phyloP scores from a whole-genome alignment of 2,888 invertebrate genomes.

The Agrilus biguttatus region DNA sequence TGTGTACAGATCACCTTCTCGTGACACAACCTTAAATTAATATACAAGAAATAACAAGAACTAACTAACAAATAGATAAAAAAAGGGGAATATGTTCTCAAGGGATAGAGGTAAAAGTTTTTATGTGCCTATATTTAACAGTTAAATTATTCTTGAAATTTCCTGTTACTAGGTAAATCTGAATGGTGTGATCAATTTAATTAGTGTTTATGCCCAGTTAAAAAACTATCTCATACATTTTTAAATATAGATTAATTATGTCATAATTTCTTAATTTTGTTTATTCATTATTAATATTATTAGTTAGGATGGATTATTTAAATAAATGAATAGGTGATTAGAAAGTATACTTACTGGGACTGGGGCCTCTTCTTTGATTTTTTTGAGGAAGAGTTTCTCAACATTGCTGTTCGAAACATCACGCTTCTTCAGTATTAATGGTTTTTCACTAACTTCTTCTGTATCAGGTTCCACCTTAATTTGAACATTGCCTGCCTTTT shows the following conservation, averaged over 20 bases:
- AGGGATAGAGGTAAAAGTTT: not conserved
- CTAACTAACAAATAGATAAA: not conserved
- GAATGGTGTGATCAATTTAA: too few species aligned
- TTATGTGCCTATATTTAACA: too few species aligned
- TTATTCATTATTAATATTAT: too few species aligned
- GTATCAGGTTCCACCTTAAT: conserved; percentile 18
- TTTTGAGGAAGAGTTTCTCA: conserved; percentile 10
- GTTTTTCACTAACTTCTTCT: conserved; percentile 17
- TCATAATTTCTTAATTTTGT: too few species aligned
- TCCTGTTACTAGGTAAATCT: too few species aligned
- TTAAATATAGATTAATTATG: too few species aligned
- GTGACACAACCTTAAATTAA: conserved; percentile 13
- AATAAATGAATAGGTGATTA: too few species aligned
- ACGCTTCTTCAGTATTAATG: conserved; percentile 23
- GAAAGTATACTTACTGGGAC: conserved; percentile 12
- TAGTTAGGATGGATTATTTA: too few species aligned
- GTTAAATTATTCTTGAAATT: too few species aligned
- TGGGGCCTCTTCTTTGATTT: conserved; percentile 18
- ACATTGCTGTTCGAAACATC: conserved; percentile 5
- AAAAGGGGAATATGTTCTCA: not conserved
- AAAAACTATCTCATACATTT: too few species aligned
- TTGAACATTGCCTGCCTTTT: too few species aligned
- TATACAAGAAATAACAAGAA: conserved; percentile 1
- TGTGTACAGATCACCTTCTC: conserved; percentile 36
- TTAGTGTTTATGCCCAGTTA: too few species aligned